A percentile compares a stretch with the other conserved stretches of the same genome.
phyloP scores from a whole-genome alignment of 1,140 invertebrate species.

The Hypsibius dujardini region DNA sequence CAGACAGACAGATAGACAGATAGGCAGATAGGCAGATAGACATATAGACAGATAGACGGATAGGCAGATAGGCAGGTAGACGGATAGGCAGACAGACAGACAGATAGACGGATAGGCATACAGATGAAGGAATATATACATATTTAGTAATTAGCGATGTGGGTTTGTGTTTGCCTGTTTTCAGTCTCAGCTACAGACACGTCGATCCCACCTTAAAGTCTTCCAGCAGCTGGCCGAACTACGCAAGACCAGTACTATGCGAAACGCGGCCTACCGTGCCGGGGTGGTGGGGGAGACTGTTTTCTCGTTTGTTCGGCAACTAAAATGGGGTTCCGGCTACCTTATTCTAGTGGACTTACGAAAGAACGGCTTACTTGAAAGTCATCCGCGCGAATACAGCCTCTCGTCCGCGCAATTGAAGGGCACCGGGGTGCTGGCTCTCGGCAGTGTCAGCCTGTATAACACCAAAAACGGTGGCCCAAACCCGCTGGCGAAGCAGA shows the following conservation, averaged over 20 bases:
- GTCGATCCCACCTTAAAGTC: neutral
- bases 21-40: too few species aligned
- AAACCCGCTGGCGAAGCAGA: neutral
- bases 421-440: neutral
- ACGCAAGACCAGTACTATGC: neutral
- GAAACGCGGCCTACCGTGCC: neutral
- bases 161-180: too few species aligned
- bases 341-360: neutral
- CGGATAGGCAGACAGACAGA: too few species aligned
- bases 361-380: neutral
- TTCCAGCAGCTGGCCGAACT: neutral
- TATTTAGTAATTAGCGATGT: too few species aligned
- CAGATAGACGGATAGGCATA: too few species aligned
- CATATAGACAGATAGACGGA: too few species aligned
- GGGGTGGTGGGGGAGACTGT: neutral
- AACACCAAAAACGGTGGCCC: too few species aligned
- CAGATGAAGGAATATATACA: too few species aligned
- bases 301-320: neutral
- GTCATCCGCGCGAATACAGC: neutral
- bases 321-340: neutral
- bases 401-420: neutral
- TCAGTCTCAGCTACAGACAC: slow-evolving; percentile 1
- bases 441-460: neutral
- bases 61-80: too few species aligned
- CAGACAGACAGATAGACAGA: too few species aligned